Evolutionary conservation across 2,113 vertebrate genomes (phyloP).

Genomic region (Trematocara nigrifrons): DNA sequence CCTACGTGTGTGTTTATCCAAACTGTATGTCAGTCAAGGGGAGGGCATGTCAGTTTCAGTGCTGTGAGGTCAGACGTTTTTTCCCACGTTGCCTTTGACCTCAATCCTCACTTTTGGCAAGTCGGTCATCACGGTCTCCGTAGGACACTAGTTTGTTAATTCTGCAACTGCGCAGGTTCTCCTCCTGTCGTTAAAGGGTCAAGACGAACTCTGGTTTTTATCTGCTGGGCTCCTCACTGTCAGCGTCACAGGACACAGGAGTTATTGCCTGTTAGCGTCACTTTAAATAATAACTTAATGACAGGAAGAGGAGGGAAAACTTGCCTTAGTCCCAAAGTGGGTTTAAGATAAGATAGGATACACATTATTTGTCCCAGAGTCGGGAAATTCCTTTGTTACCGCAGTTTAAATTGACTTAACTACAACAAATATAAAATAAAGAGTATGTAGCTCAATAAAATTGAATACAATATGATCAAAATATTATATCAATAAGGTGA

Average conservation of each 20-base stretch:
- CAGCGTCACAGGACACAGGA: not conserved
- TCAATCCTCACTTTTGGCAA: slow-evolving; percentile 11
- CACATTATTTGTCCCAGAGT: not conserved
- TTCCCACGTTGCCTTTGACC: slow-evolving; percentile 27
- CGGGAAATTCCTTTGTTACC: not conserved
- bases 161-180: not conserved
- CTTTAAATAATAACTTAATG: not conserved
- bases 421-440: not conserved
- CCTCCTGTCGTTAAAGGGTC: not conserved
- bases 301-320: not conserved
- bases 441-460: not conserved
- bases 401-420: not conserved
- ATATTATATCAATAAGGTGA: not conserved
- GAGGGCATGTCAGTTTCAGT: not conserved
- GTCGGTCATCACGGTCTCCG: not conserved
- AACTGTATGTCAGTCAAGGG: slow-evolving; percentile 13
- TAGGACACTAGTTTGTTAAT: slow-evolving; percentile 2
- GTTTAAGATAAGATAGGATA: not conserved
- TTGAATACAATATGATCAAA: not conserved
- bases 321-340: not conserved
- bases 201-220: slow-evolving; percentile 3
- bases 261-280: not conserved
- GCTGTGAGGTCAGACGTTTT: slow-evolving; percentile 20
- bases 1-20: slow-evolving; percentile 27
- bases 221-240: not conserved